Evolutionary conservation across 2,113 vertebrate genomes (phyloP).

Genomic region (Oenanthe oenanthe): DNA sequence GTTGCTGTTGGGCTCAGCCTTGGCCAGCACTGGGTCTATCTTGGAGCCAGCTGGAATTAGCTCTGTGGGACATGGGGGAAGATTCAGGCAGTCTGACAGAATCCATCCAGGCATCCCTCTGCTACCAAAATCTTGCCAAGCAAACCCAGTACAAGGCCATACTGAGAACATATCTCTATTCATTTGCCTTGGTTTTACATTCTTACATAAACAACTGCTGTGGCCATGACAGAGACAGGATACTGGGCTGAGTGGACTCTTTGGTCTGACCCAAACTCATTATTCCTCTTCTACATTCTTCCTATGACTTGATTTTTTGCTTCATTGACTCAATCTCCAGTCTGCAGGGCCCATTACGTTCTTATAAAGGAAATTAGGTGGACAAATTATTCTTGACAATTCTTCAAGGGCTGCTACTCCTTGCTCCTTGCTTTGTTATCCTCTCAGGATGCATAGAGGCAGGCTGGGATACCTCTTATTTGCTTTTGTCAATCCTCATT

Average conservation of each 20-base stretch:
- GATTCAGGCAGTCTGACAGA: neutral
- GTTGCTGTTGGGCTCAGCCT: neutral
- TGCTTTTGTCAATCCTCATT: neutral
- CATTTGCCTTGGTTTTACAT: neutral
- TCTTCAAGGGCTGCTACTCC: neutral
- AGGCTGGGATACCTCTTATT: neutral
- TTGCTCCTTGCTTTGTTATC: neutral
- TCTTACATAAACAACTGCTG: neutral
- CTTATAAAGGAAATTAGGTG: constrained; percentile 9
- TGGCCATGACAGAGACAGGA: neutral
- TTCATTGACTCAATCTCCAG: constrained; percentile 1
- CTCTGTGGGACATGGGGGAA: neutral
- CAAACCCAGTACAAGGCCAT: neutral
- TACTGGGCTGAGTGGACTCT: neutral
- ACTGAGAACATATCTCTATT: neutral
- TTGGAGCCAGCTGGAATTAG: neutral
- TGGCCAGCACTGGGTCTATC: accelerated
- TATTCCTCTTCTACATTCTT: neutral
- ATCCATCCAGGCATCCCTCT: neutral
- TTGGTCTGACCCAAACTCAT: neutral
- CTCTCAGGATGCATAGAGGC: neutral
- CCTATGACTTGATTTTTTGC: constrained; percentile 18
- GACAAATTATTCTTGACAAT: constrained; percentile 9
- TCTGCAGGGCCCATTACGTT: neutral
- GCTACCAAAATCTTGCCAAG: neutral